Base-by-base conservation (phyloP, 2,888 invertebrate genomes). In the Himalopsyche tibetana region DNA sequence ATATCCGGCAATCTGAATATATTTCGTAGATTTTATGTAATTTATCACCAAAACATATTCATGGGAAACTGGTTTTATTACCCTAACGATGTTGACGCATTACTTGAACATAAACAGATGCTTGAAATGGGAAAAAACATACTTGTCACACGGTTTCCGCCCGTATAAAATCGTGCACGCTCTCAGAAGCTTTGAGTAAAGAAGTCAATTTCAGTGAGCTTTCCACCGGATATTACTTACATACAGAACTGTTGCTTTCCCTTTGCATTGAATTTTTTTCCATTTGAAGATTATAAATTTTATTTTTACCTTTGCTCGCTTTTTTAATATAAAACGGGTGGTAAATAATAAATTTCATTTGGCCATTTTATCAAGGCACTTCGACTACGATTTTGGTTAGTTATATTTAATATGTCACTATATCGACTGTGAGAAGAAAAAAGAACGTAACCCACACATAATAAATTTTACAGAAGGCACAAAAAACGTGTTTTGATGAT, bases 141-240 rank as follows among this genome's bases (percentile, higher is more conserved):
- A 28, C 63, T 63, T 63, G n/a, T 1, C 63, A 5, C 19, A 63
- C 28, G 63, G 19, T 63, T 63, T 63, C 63, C 63, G n/a, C n/a
- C 19, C 63, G 11, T 19, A 63, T 63, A 5, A n/a, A 63, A 19
- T 63, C 19, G 51, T 51, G 28, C 63, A 11, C 63, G 63, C 63
- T 28, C 74, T 83, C 83, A 63, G 12, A 82, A 36, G 19, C 17
- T 15, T 45, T 28, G 28, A 45, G 42, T 74, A 38, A 69, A 83
- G 74, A 83, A 83, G 69, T 69, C 83, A 83, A 83, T 74, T 83
- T 83, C 83, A 51, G 51, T 69, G 38, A 40, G 51, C 51, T 83
- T 83, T 63, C 51, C 45, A 74, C 51, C 74, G 83, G 83, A 83
- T 83, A 83, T 83, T 74, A 45, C 63, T 63, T 63, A 63, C 45